Conservation (phyloP, 2,113 vertebrate genomes). For the Uria lomvia region DNA sequence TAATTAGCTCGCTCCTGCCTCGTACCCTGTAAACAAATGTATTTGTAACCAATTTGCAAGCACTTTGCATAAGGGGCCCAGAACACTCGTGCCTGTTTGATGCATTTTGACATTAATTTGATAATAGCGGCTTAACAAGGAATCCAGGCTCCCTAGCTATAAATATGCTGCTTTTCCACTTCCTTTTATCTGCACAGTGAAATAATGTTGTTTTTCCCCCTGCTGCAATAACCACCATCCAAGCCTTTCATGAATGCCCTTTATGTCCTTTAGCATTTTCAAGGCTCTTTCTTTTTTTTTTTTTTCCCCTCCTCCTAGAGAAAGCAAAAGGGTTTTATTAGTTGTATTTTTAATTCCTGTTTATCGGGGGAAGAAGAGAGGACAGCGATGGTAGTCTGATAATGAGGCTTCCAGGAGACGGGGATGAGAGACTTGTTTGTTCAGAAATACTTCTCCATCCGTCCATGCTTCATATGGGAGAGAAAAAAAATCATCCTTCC, state of each 20-base stretch:
- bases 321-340: slow-evolving; percentile 36
- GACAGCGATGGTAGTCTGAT: background rate
- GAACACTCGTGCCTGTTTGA: slow-evolving; percentile 68
- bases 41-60: slow-evolving; percentile 65
- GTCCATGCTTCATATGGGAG: background rate
- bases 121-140: slow-evolving; percentile 62
- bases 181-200: slow-evolving; percentile 70
- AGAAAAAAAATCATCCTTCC: background rate
- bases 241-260: slow-evolving; percentile 65
- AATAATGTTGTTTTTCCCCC: slow-evolving; percentile 69
- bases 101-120: slow-evolving; percentile 71
- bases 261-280: slow-evolving; percentile 60
- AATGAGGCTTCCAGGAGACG: slow-evolving; percentile 36
- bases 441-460: slow-evolving; percentile 13
- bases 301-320: background rate
- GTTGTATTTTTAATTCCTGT: slow-evolving; percentile 55
- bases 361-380: background rate
- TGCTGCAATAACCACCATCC: slow-evolving; percentile 66
- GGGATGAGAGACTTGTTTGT: slow-evolving; percentile 25
- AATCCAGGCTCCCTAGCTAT: slow-evolving; percentile 68
- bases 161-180: slow-evolving; percentile 59
- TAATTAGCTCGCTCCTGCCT: slow-evolving; percentile 63
- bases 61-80: slow-evolving; percentile 61
- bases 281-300: background rate
- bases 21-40: slow-evolving; percentile 65